A percentile compares a stretch with the other conserved stretches of the same genome.
Conservation (phyloP, 2,888 invertebrate species). For the Timandra comae region DNA sequence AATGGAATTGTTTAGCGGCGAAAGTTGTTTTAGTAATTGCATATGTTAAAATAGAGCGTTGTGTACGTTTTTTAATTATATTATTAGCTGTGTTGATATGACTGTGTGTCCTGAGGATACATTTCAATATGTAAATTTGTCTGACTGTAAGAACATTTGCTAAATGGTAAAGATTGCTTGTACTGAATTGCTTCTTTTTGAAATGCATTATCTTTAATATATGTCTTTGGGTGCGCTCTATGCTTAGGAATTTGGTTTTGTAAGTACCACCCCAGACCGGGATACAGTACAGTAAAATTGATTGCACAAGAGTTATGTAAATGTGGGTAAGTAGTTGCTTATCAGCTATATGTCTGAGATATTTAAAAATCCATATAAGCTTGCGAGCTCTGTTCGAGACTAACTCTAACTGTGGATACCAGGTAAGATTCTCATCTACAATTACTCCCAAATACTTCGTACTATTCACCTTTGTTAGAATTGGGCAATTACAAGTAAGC, state of each 20-base stretch:
- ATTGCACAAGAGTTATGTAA: background rate
- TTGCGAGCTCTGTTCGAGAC: conserved; percentile 24
- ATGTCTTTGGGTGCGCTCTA: background rate
- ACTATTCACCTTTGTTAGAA: background rate
- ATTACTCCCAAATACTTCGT: background rate
- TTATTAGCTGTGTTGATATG: background rate
- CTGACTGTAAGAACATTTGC: background rate
- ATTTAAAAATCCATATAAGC: background rate
- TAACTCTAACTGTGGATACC: background rate
- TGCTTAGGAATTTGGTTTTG: background rate
- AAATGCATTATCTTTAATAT: background rate
- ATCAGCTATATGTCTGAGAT: background rate
- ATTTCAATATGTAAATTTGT: background rate
- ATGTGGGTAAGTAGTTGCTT: background rate
- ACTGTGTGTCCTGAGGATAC: background rate
- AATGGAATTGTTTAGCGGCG: background rate
- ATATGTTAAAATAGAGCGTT: background rate
- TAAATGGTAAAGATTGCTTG: background rate
- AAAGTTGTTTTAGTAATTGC: background rate
- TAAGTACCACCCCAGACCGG: background rate
- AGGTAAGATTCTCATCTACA: background rate
- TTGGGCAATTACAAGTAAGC: too few relatives aligned
- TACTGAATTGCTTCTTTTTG: background rate
- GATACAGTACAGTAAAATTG: background rate
- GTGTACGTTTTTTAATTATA: background rate